These are phyloP conservation scores for Microchirus variegatus DNA, from an alignment of 2,797 vertebrate species.

Conservation along the genomic window DNA sequence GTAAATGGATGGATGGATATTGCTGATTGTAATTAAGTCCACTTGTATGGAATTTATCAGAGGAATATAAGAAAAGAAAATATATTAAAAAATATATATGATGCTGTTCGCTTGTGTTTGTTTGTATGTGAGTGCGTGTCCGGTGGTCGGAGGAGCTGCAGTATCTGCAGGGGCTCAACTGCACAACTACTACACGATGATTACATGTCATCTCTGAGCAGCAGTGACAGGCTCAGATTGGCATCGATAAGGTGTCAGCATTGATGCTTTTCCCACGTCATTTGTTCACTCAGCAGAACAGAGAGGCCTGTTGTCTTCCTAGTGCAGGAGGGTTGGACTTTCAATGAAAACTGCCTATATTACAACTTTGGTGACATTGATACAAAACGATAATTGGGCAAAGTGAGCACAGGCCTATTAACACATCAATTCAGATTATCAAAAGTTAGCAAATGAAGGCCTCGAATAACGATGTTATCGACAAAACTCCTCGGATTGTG, in stretches of 20 bases:
- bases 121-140: neutral
- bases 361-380: neutral
- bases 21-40: too few relatives aligned
- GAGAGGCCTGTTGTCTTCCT: constrained; percentile 23
- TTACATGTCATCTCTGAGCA: constrained; percentile 56
- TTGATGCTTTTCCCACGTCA: constrained; percentile 32
- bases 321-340: constrained; percentile 2
- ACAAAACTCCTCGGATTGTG: neutral
- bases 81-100: too few relatives aligned
- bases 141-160: constrained; percentile 2
- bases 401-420: neutral
- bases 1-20: too few relatives aligned
- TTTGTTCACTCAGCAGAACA: constrained; percentile 36
- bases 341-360: neutral
- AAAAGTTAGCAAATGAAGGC: neutral
- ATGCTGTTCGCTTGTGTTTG: neutral
- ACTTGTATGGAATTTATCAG: too few relatives aligned
- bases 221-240: constrained; percentile 55
- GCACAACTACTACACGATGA: constrained; percentile 36
- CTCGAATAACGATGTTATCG: neutral
- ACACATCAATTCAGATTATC: neutral
- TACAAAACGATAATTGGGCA: neutral
- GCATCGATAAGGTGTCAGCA: constrained; percentile 66
- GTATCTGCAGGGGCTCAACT: constrained; percentile 36
- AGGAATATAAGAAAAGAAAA: too few relatives aligned